These are phyloP conservation scores for Peromyscus polionotus DNA, from an alignment of 2,113 vertebrate species.

Conservation along the genomic window DNA sequence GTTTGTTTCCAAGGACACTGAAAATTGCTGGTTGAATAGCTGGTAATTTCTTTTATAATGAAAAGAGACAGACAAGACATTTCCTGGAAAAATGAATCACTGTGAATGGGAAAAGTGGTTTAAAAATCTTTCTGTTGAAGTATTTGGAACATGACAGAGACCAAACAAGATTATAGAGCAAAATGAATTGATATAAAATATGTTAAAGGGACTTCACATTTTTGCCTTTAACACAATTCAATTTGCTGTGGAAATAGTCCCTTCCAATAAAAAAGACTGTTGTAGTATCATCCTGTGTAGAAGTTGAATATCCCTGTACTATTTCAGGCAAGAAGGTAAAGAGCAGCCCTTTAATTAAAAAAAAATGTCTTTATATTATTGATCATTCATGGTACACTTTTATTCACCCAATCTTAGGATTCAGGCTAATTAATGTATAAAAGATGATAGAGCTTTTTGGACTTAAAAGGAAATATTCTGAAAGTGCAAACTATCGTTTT, in stretches of 20 bases:
- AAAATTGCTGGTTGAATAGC: slow-evolving; percentile 47
- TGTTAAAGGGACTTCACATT: slow-evolving; percentile 33
- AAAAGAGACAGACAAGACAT: slow-evolving; percentile 59
- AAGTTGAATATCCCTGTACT: background rate
- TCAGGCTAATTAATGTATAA: background rate
- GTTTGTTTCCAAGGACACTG: slow-evolving; percentile 58
- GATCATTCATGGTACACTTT: background rate
- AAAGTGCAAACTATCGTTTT: background rate
- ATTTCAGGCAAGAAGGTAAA: background rate
- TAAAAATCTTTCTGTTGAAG: slow-evolving; percentile 56
- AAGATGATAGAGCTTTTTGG: background rate
- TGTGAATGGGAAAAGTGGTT: background rate
- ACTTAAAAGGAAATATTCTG: slow-evolving; percentile 19
- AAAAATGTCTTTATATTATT: slow-evolving; percentile 37
- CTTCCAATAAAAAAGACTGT: background rate
- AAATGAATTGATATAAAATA: slow-evolving; percentile 50
- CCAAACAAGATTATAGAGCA: slow-evolving; percentile 43
- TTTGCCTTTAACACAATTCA: slow-evolving; percentile 18
- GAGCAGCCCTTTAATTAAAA: background rate
- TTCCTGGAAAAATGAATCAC: slow-evolving; percentile 58
- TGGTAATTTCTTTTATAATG: slow-evolving; percentile 66
- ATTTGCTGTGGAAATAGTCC: background rate
- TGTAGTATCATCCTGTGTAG: background rate
- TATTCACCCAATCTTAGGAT: slow-evolving; percentile 27
- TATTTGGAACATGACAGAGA: slow-evolving; percentile 51